Conservation (phyloP, 2,888 invertebrate genomes). For the Drosophila dives region DNA sequence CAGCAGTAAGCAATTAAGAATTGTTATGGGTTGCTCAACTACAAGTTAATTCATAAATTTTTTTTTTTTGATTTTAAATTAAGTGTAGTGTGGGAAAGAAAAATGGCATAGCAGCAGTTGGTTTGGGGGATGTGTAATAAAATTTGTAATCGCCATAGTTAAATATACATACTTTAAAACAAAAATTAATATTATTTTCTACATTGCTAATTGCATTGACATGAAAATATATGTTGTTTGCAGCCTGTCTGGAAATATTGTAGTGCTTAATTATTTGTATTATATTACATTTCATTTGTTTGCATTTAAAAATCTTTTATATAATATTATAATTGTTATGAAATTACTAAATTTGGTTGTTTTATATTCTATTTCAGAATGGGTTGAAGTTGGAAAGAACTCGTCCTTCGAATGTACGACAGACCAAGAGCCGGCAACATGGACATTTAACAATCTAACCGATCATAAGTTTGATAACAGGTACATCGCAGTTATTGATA, state of each 20-base stretch:
- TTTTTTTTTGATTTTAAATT: background rate
- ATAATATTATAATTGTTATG: background rate
- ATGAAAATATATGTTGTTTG: background rate
- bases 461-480: conserved; percentile 86
- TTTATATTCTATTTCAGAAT: conserved; percentile 62
- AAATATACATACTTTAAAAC: background rate
- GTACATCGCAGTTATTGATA: conserved; percentile 68
- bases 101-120: background rate
- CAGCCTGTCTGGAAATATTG: background rate
- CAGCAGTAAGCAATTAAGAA: background rate
- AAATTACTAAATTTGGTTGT: background rate
- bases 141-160: background rate
- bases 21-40: too few species aligned
- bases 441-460: conserved; percentile 87
- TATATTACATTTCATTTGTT: background rate
- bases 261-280: background rate
- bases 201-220: background rate
- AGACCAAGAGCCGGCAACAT: conserved; percentile 86
- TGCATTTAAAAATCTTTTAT: background rate
- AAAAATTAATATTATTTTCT: background rate
- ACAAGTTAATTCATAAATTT: background rate
- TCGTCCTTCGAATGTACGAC: conserved; percentile 86
- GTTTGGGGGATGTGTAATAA: background rate
- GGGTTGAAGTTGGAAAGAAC: conserved; percentile 85
- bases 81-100: background rate